Evolutionary conservation across 2,888 invertebrate genomes (phyloP), one percentile per base, ranked within the genome.

Genomic region (Nudaria mundana): DNA sequence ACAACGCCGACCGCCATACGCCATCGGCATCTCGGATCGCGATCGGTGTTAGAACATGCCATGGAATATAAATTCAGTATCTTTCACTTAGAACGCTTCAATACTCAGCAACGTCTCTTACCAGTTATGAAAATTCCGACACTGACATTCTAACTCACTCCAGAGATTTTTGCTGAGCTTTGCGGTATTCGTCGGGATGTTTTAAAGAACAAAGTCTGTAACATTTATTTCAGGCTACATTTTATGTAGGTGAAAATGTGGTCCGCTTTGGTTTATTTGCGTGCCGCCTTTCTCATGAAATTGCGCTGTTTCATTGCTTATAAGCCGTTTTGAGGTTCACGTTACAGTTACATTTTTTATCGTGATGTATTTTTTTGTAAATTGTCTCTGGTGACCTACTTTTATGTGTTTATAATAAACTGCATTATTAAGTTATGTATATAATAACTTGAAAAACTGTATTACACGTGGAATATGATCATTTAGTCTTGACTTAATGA

Each of bases 121-220:
- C 73, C 77, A 66, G 85, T 85, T 86, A 87, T 87, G 87, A 87
- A 87, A 87, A 86, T 86, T 86, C 86, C 86, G 54, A 74, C 78
- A 67, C 71, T 68, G 81, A 81, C 81, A 86, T 86, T 77, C 74
- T 66, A 50, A 71, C 79, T 83, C 81, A 79, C 82, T 83, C 83
- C 80, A 78, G 76, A 83, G 79, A 85, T 81, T 82, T 81, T 80
- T 72, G 77, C 78, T 78, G 77, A 82, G 85, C 75, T 80, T 71
- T 81, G 84, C 80, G 83, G 84, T 81, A 78, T 78, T 78, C 79
- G 79, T 70, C 76, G 68, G 64, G 59, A 77, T 82, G 82, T 84
- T 85, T 81, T 81, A 81, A 83, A 81, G 79, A 81, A 80, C 74
- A 59, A 68, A 76, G 70, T 81, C 76, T 77, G 82, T 83, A 80